These are phyloP conservation scores for Hesperia comma DNA, from an alignment of 2,888 invertebrate species.

Conservation along the genomic window DNA sequence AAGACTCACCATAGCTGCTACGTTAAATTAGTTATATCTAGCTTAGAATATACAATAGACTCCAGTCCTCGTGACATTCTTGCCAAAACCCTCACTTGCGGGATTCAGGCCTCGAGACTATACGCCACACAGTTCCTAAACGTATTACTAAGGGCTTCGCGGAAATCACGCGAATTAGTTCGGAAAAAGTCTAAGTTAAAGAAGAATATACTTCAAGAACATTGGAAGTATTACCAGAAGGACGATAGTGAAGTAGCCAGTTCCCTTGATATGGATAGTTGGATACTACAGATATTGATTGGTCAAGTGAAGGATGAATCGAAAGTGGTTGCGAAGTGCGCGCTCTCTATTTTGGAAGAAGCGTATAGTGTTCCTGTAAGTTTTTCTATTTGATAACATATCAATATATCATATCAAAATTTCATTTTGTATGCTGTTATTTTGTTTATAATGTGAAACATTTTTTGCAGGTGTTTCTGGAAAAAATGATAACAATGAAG, in stretches of 20 bases:
- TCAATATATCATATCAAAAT: too few relatives aligned
- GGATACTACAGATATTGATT: conserved; percentile 94
- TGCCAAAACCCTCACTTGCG: conserved; percentile 83
- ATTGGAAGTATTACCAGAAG: conserved; percentile 57
- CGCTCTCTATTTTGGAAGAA: conserved; percentile 94
- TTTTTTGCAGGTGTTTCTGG: conserved; percentile 85
- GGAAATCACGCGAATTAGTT: conserved; percentile 72
- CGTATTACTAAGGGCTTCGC: conserved; percentile 90
- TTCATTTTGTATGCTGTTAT: too few relatives aligned
- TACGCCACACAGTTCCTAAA: conserved; percentile 97
- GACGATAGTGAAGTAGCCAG: conserved; percentile 54
- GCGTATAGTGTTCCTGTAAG: conserved; percentile 94
- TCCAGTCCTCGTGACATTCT: conserved; percentile 88
- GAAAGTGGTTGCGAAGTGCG: conserved; percentile 90
- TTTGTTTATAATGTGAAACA: not conserved
- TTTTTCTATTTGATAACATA: conserved; percentile 35
- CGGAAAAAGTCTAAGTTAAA: conserved; percentile 73
- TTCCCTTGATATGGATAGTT: conserved; percentile 88
- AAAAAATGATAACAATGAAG: conserved; percentile 89
- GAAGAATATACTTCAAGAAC: conserved; percentile 63
- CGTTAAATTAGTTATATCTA: conserved; percentile 95
- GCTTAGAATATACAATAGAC: conserved; percentile 93
- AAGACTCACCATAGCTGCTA: conserved; percentile 95
- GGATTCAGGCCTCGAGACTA: conserved; percentile 84
- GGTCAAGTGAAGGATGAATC: conserved; percentile 93